A percentile compares a stretch with the other conserved stretches of the same genome.
phyloP scores from a whole-genome alignment of 2,888 invertebrate genomes.

The Macrophya annulata region DNA sequence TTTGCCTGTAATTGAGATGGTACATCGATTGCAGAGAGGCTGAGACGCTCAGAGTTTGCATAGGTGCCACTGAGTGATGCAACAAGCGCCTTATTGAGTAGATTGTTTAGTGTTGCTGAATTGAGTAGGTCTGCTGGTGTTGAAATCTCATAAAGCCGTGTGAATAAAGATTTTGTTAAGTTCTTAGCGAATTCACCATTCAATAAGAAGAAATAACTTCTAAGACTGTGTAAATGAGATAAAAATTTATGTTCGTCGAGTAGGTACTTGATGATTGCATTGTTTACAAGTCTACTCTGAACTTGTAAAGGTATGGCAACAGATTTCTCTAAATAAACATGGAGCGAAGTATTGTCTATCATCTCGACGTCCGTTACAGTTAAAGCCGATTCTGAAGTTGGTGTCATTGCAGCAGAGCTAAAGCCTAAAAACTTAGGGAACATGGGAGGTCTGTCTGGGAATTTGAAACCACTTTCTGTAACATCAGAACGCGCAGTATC shows the following conservation, averaged over 20 bases:
- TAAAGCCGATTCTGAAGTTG: constrained; percentile 63
- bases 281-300: constrained; percentile 87
- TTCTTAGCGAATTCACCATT: constrained; percentile 90
- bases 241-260: constrained; percentile 85
- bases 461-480: constrained; percentile 56
- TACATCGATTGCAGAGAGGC: constrained; percentile 71
- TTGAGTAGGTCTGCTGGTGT: constrained; percentile 87
- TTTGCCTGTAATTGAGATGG: constrained; percentile 79
- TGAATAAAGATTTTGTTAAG: constrained; percentile 87
- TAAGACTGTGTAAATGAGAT: constrained; percentile 87
- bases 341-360: constrained; percentile 75
- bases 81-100: constrained; percentile 86
- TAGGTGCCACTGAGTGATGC: constrained; percentile 82
- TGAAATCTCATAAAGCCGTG: constrained; percentile 84
- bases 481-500: constrained; percentile 36
- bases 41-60: constrained; percentile 73
- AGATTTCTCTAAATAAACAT: constrained; percentile 85
- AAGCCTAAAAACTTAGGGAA: constrained; percentile 66
- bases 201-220: constrained; percentile 89
- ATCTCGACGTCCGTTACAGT: constrained; percentile 74
- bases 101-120: constrained; percentile 85
- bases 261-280: constrained; percentile 87
- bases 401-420: constrained; percentile 60
- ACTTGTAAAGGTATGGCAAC: constrained; percentile 86
- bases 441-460: constrained; percentile 43